Evolutionary conservation across 2,113 vertebrate species (phyloP).

Genomic region (Serinus canaria): DNA sequence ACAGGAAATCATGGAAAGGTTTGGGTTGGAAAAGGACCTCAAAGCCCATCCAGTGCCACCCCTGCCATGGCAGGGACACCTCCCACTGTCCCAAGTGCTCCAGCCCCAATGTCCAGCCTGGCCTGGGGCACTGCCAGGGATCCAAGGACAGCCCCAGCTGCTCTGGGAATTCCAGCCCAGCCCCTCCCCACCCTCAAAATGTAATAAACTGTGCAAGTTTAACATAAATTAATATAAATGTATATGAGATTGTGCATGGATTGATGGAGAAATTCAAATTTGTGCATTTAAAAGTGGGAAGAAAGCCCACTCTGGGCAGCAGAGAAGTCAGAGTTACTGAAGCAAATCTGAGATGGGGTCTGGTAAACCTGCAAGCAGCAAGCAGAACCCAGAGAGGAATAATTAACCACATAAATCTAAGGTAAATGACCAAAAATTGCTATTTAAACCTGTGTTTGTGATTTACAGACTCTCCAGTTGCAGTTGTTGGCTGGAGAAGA

Average conservation of each 20-base stretch:
- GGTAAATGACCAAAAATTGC: fast-evolving
- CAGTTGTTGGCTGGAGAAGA: neutral
- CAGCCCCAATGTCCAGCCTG: fast-evolving
- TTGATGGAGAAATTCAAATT: neutral
- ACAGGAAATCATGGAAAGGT: neutral
- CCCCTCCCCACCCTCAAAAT: neutral
- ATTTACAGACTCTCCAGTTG: neutral
- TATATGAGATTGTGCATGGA: too few species aligned
- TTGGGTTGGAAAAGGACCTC: neutral
- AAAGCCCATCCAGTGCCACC: fast-evolving
- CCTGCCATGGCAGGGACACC: neutral
- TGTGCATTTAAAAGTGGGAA: neutral
- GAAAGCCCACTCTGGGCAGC: too few species aligned
- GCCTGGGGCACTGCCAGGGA: neutral
- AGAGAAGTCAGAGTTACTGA: neutral
- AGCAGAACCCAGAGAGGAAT: neutral
- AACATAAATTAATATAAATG: too few species aligned
- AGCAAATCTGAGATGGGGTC: neutral
- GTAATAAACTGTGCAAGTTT: neutral
- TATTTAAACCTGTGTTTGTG: neutral
- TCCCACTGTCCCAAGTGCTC: neutral
- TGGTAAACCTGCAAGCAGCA: neutral
- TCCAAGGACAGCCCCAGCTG: neutral
- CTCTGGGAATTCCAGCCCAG: neutral
- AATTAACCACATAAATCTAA: neutral